phyloP scores from a whole-genome alignment of 1,140 invertebrate species.

The Drosophila nannoptera region DNA sequence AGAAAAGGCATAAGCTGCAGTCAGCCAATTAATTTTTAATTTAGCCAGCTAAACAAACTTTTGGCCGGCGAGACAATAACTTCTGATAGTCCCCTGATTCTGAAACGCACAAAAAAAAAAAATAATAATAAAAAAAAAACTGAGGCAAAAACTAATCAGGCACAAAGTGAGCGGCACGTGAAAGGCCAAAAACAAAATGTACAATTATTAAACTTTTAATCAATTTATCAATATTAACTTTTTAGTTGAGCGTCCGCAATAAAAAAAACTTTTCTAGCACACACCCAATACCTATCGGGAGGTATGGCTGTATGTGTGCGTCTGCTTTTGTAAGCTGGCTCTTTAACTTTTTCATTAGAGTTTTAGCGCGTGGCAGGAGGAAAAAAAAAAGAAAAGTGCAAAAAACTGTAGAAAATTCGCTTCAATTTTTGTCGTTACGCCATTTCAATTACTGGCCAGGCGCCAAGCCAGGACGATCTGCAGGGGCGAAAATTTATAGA shows the following conservation, averaged over 20 bases:
- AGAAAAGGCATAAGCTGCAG: conserved; percentile 24
- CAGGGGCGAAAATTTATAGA: conserved; percentile 66
- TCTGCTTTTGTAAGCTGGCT: conserved; percentile 13
- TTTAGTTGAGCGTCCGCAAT: conserved; percentile 43
- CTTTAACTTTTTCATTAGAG: conserved; percentile 72
- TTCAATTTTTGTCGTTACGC: conserved; percentile 76
- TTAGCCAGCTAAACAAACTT: conserved; percentile 37
- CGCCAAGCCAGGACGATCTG: conserved; percentile 70
- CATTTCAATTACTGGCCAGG: conserved; percentile 76
- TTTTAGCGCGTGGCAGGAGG: conserved; percentile 14
- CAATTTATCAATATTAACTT: conserved; percentile 78
- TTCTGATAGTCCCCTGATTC: conserved; percentile 12
- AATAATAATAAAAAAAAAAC: background rate
- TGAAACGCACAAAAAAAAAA: background rate
- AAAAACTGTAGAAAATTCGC: conserved; percentile 49
- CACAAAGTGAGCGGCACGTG: conserved; percentile 23
- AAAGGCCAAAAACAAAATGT: conserved; percentile 49
- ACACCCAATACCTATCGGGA: conserved; percentile 27
- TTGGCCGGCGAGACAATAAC: conserved; percentile 41
- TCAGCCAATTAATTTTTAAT: conserved; percentile 62
- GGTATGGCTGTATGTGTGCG: background rate
- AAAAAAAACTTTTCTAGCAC: conserved; percentile 38
- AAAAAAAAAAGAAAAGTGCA: conserved; percentile 26
- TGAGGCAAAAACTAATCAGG: conserved; percentile 36
- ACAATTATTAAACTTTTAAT: conserved; percentile 77